A percentile compares a stretch with the other conserved stretches of the same genome.
These are phyloP conservation scores for Chloroceryle aenea DNA, from an alignment of 2,113 vertebrate genomes.

Conservation along the genomic window DNA sequence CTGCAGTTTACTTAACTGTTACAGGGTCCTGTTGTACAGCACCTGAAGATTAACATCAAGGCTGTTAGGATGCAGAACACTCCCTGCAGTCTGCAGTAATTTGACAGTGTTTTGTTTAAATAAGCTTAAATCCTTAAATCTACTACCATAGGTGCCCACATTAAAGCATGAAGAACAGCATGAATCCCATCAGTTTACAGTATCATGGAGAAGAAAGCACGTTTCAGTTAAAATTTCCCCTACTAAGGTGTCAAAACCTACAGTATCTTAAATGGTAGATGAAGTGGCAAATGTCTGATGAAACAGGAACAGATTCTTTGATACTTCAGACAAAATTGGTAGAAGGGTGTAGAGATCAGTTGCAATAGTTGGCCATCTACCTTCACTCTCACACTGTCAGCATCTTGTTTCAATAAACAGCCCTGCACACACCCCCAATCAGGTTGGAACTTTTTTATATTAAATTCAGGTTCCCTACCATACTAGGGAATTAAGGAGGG, in stretches of 20 bases:
- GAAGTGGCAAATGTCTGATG: background rate
- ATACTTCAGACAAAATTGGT: background rate
- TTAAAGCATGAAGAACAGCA: background rate
- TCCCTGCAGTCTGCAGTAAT: background rate
- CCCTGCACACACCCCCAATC: too few relatives aligned
- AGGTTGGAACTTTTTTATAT: background rate
- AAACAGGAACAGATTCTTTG: background rate
- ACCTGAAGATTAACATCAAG: background rate
- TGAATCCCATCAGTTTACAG: background rate
- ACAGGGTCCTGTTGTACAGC: background rate
- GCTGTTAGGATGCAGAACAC: background rate
- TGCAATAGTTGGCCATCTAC: background rate
- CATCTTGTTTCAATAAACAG: background rate
- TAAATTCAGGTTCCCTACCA: background rate
- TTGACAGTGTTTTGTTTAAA: background rate
- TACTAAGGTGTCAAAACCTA: background rate
- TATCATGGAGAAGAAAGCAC: background rate
- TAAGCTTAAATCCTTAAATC: background rate
- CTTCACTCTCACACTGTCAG: background rate
- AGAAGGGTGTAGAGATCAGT: background rate
- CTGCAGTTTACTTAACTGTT: background rate
- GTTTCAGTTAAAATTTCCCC: background rate
- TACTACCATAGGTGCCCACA: background rate
- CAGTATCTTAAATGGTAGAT: background rate
- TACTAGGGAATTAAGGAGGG: background rate